Percentiles rank a stretch among this genome's conserved stretches.
phyloP scores from a whole-genome alignment of 2,797 vertebrate species.

The Pipistrellus nathusii region DNA sequence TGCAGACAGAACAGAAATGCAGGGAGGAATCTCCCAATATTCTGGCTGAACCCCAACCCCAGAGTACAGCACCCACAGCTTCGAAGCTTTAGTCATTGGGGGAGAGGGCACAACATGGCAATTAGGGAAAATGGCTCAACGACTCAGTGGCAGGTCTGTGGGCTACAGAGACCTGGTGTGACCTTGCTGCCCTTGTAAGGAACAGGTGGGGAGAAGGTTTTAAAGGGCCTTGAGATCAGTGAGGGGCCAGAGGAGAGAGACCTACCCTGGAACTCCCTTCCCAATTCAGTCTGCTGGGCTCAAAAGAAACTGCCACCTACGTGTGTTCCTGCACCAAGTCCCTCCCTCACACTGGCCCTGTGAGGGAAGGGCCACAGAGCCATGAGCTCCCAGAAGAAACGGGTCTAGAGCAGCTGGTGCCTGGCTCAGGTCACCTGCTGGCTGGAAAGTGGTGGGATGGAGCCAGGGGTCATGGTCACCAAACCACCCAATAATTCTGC shows the following conservation, averaged over 20 bases:
- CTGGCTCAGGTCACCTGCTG: neutral
- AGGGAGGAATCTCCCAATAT: neutral
- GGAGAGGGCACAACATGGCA: neutral
- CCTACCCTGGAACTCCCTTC: neutral
- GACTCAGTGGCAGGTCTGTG: neutral
- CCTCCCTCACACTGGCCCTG: neutral
- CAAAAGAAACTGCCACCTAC: neutral
- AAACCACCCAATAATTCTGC: neutral
- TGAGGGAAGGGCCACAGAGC: neutral
- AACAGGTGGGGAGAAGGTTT: fast-evolving
- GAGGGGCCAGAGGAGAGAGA: neutral
- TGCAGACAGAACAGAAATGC: neutral
- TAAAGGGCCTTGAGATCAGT: neutral
- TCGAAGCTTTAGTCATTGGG: neutral
- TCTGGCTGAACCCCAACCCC: neutral
- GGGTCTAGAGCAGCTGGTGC: neutral
- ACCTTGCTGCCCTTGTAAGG: neutral
- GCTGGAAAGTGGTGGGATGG: neutral
- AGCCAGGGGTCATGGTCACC: neutral
- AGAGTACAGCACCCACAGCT: neutral
- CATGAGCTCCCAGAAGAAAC: neutral
- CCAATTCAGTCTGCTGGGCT: neutral
- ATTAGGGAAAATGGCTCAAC: neutral
- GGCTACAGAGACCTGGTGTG: neutral
- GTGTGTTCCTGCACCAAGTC: neutral